Evolutionary conservation across 2,113 vertebrate genomes (phyloP).

Genomic region (Siphamia tubifer): DNA sequence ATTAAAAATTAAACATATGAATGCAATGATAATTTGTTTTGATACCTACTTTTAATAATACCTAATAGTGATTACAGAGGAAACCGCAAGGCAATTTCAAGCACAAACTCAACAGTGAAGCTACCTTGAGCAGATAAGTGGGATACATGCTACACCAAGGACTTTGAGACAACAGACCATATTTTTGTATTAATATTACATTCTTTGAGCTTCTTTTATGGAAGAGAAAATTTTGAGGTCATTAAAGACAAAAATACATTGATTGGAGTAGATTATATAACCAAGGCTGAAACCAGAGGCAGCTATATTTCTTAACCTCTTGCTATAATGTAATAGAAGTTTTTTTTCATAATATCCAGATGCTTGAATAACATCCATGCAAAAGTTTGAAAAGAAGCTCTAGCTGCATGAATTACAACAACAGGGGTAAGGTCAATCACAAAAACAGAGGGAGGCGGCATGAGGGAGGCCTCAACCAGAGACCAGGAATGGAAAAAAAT

Average conservation of each 20-base stretch:
- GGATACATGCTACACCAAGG: background rate
- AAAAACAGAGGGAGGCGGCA: constrained; percentile 23
- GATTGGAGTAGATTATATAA: background rate
- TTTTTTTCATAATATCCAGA: background rate
- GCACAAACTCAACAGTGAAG: background rate
- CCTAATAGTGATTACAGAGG: background rate
- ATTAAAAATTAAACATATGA: no score
- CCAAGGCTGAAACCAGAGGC: background rate
- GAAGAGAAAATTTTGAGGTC: background rate
- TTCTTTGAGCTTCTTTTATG: background rate
- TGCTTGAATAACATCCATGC: background rate
- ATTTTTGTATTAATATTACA: background rate
- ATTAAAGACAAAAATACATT: background rate
- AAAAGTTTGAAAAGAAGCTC: constrained; percentile 6
- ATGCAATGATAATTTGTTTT: no score
- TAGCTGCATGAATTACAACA: background rate
- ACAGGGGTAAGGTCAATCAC: constrained; percentile 24
- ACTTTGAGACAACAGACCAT: background rate
- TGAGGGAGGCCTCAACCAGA: constrained; percentile 3
- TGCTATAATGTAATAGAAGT: background rate
- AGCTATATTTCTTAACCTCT: background rate
- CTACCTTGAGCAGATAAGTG: background rate
- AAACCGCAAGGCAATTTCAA: background rate
- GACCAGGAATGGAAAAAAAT: constrained; percentile 13
- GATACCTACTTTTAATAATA: background rate